Evolutionary conservation across 2,113 vertebrate genomes (phyloP), one percentile per base, ranked within the genome.

Genomic region (Megaceryle maxima): DNA sequence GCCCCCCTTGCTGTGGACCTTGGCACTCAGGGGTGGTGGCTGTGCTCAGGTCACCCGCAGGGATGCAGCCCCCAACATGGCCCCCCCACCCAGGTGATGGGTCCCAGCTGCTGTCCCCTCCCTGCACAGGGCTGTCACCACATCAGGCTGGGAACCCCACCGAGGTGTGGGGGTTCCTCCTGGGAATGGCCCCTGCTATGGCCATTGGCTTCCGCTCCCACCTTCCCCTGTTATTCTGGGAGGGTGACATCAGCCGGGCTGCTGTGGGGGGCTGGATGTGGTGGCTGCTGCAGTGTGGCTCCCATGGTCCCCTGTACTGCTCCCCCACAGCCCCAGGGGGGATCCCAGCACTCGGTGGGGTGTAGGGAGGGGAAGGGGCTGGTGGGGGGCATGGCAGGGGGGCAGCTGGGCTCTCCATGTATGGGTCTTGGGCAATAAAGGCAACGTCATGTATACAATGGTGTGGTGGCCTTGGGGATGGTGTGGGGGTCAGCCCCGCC

Each of bases 61-160:
- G 69, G 60, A 11, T 3, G 3, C 11, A 39, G 43, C 33, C 18
- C 48, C 31, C 48, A 4, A 0, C 22, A 66, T 28, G 17, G 35
- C 20, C 37, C 81, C 16, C 55, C 7, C 35, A 0, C 44, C 19
- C 0, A 1, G 29, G 62, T 35, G 53, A n/a, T 5, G 12, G 24
- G 53, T 50, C 20, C 41, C 6, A 2, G 43, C 63, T 81, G 59
- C 82, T 64, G 81, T 68, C 21, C 15, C 10, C 17, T 68, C 12
- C 7, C 41, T 37, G 35, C 6, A 2, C 1, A 19, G 44, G 28
- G 21, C 41, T 73, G 55, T 67, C 67, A 39, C 37, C 35, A 6
- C 28, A 13, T 19, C 46, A 6, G 33, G 43, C 10, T 39, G 69
- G 51, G 70, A n/a, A 39, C 37, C 4, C 31, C 0, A 1, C 5